Conservation (phyloP, 2,888 invertebrate species). For the Chloroclystis v-ata region DNA sequence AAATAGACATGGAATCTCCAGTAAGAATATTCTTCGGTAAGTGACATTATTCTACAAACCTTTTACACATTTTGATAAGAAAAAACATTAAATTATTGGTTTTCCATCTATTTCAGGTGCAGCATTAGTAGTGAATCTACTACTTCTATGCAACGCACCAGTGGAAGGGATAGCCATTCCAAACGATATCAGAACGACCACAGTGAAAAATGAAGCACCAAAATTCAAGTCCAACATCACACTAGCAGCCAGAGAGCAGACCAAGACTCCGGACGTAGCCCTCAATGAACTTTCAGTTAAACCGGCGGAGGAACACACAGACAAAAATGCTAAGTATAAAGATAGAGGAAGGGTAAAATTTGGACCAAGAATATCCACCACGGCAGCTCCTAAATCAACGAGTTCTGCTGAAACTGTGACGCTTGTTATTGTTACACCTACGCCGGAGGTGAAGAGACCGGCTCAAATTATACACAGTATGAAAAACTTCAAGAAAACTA, state of each 20-base stretch:
- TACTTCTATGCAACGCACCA: conserved; percentile 61
- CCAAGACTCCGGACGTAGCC: conserved; percentile 55
- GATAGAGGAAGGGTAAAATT: conserved; percentile 66
- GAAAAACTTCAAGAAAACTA: conserved; percentile 59
- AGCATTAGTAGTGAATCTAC: conserved; percentile 67
- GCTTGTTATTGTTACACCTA: conserved; percentile 63
- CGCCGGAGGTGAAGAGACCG: conserved; percentile 61
- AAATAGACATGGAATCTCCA: conserved; percentile 74
- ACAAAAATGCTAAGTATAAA: conserved; percentile 72
- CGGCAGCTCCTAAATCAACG: conserved; percentile 34
- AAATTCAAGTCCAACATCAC: conserved; percentile 43
- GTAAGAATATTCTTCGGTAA: conserved; percentile 75
- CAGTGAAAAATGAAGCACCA: conserved; percentile 47
- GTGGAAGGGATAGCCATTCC: conserved; percentile 56
- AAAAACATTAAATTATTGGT: no score
- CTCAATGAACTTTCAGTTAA: conserved; percentile 65
- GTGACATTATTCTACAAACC: not conserved
- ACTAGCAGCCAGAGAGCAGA: conserved; percentile 41
- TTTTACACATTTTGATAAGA: no score
- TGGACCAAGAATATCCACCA: conserved; percentile 47
- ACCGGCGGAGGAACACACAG: conserved; percentile 60
- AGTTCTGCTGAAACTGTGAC: conserved; percentile 47
- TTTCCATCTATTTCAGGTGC: conserved; percentile 56
- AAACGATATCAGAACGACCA: conserved; percentile 49
- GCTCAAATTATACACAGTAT: conserved; percentile 63